Evolutionary conservation across 1,140 invertebrate genomes (phyloP).

Genomic region (Bombus balteatus): DNA sequence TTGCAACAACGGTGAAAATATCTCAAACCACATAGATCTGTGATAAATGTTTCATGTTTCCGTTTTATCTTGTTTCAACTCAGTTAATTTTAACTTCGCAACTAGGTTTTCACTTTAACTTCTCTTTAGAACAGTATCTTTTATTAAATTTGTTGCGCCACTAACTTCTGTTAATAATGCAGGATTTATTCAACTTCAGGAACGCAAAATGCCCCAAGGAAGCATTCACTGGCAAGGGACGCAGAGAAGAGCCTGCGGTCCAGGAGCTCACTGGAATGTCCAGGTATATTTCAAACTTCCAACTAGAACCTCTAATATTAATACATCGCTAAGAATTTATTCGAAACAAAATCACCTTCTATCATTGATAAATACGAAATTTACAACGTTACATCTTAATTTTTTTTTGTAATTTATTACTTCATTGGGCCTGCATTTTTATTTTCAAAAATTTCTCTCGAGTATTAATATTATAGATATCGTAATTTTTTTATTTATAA

Average conservation of each 20-base stretch:
- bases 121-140: background rate
- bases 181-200: constrained; percentile 58
- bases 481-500: background rate
- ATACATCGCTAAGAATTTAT: background rate
- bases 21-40: too few species aligned
- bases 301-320: background rate
- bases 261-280: constrained; percentile 81
- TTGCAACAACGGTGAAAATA: background rate
- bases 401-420: background rate
- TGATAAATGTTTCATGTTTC: background rate
- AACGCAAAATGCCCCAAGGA: constrained; percentile 79
- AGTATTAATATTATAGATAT: too few species aligned
- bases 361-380: background rate
- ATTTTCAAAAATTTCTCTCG: background rate
- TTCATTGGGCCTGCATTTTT: background rate
- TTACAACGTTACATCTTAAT: background rate
- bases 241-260: constrained; percentile 80
- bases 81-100: background rate
- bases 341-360: background rate
- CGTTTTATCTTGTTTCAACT: too few species aligned
- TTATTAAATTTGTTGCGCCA: background rate
- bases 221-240: constrained; percentile 80
- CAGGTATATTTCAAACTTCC: constrained; percentile 73
- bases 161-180: constrained; percentile 7
- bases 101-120: background rate